Base-by-base conservation (phyloP, 35 echinoderm and acorn worm species). In the Diadema setosum region DNA sequence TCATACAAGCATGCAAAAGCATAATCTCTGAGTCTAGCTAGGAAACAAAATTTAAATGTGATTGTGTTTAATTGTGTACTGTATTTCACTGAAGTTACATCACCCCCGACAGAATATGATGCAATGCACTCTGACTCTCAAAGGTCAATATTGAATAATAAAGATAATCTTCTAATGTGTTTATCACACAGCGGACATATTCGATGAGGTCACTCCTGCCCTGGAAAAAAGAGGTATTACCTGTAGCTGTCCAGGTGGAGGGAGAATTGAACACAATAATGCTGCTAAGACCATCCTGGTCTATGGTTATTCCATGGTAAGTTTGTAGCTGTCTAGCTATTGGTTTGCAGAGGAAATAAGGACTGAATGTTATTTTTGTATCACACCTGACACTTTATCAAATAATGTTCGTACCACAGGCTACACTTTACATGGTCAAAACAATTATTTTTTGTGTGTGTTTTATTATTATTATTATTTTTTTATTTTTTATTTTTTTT, bases 301-400 rank as follows among this genome's bases (percentile, higher is more conserved):
- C 18, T 97, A 93, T 86, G 94, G 94, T 1, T 97, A 97, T 46
- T 97, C 94, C 21, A 85, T 93, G 94, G 94, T 97, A 80, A 95
- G 76, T 80, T 14, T 20, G 25, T 41, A 14, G 17, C 9, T 33
- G 27, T 8, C 27, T 41, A 15, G 15, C 20, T 11, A 16, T 42
- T 18, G 40, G 20, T 43, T 12, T 42, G n/a, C n/a, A n/a, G n/a
- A n/a, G n/a, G n/a, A n/a, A n/a, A n/a, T n/a, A n/a, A n/a, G n/a
- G 15, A 27, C 41, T 18, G 36, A 44, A 20, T 81, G 27, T 27
- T 31, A 4, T 16, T 45, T 1, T 39, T 2, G 1, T 35, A 43
- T 81, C 39, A 9, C n/a, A 52, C 9, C n/a, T 52, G 9, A 52
- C n/a, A 11, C 9, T 52, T 52, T 52, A 9, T n/a, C 48, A 9